phyloP scores from a whole-genome alignment of 2,797 vertebrate species.

The Rhincodon typus region DNA sequence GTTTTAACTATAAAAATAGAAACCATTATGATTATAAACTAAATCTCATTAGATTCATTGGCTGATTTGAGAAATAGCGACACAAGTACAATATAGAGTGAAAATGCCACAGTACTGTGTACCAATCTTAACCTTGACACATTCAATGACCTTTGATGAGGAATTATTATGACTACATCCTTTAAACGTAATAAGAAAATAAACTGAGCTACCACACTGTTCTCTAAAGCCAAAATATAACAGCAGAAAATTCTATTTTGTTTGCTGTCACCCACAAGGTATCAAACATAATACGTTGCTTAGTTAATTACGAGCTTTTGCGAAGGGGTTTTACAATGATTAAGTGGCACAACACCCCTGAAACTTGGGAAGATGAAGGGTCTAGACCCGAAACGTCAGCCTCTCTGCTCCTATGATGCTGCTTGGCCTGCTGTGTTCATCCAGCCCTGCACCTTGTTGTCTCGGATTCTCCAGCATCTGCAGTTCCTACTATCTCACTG shows the following conservation, averaged over 20 bases:
- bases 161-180: background rate
- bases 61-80: background rate
- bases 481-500: no score
- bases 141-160: background rate
- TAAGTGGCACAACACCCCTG: background rate
- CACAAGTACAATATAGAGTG: background rate
- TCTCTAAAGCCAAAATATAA: background rate
- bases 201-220: background rate
- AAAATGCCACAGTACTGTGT: background rate
- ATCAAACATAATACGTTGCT: background rate
- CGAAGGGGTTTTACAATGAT: background rate
- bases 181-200: background rate
- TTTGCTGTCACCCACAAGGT: background rate
- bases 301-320: background rate
- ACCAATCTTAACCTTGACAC: background rate
- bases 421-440: no score
- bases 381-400: no score
- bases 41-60: constrained; percentile 33
- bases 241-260: background rate
- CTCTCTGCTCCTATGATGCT: no score
- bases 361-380: no score
- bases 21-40: constrained; percentile 43
- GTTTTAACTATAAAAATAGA: constrained; percentile 59
- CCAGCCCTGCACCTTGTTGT: no score
- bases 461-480: no score